Conservation (phyloP, 2,888 invertebrate species). For the Adineta ricciae region DNA sequence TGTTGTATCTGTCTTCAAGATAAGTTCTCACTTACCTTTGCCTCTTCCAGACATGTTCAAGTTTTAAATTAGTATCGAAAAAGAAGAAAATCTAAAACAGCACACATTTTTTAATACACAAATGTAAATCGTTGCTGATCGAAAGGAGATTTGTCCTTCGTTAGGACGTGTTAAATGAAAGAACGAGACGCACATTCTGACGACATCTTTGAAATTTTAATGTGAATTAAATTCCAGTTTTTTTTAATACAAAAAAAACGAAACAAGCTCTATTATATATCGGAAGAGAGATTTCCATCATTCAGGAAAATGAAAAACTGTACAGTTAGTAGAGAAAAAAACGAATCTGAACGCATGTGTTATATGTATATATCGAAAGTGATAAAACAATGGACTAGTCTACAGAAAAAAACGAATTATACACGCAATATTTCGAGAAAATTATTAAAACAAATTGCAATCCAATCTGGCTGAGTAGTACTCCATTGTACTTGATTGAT, state of each 20-base stretch:
- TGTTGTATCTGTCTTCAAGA: no score
- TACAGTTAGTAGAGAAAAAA: neutral
- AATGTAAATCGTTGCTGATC: neutral
- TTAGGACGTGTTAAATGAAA: neutral
- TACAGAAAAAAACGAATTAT: slow-evolving; percentile 53
- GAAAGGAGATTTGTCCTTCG: neutral
- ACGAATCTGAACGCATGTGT: neutral
- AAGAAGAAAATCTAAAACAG: neutral
- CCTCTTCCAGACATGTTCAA: slow-evolving; percentile 65
- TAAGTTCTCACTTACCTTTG: slow-evolving; percentile 55
- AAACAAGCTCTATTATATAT: neutral
- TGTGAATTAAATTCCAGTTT: neutral
- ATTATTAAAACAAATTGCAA: slow-evolving; percentile 96
- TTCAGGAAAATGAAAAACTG: neutral
- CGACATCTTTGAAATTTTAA: neutral
- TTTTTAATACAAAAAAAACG: neutral
- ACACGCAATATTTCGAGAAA: slow-evolving; percentile 92
- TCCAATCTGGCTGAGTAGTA: slow-evolving; percentile 99
- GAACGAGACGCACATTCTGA: neutral
- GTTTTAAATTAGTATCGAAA: neutral
- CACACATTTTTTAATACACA: neutral
- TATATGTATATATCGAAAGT: neutral
- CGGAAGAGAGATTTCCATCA: slow-evolving; percentile 1
- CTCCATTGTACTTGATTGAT: slow-evolving; percentile 99
- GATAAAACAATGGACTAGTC: slow-evolving; percentile 6